Evolutionary conservation across 23 tunicate species (phyloP).

Genomic region (Halocynthia roretzi): DNA sequence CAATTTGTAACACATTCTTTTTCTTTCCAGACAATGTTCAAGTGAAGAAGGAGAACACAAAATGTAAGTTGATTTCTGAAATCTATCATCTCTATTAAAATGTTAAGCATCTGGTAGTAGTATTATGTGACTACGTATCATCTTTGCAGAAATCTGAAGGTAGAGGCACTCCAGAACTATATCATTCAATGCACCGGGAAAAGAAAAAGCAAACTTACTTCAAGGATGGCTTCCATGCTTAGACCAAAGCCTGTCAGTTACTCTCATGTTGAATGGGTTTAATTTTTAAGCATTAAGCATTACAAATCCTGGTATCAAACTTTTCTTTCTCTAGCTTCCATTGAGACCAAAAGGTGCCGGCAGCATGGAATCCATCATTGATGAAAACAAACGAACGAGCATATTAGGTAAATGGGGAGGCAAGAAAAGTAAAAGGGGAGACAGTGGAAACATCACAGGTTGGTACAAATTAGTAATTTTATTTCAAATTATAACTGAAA

Average conservation of each 20-base stretch:
- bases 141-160: constrained; percentile 5
- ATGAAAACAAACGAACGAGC: constrained; percentile 39
- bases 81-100: background rate
- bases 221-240: constrained; percentile 48
- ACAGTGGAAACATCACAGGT: too few relatives aligned
- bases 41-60: too few relatives aligned
- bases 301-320: background rate
- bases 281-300: background rate
- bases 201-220: constrained; percentile 40
- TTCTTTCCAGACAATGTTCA: too few relatives aligned
- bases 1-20: too few relatives aligned
- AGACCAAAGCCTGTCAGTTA: constrained; percentile 10
- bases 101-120: too few relatives aligned
- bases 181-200: constrained; percentile 44
- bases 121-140: too few relatives aligned
- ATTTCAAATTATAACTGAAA: too few relatives aligned
- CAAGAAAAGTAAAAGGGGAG: background rate
- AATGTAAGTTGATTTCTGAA: too few relatives aligned
- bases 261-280: background rate
- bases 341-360: constrained; percentile 33
- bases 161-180: constrained; percentile 40
- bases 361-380: constrained; percentile 75
- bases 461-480: too few relatives aligned
- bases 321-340: background rate
- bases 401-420: constrained; percentile 1